These are phyloP conservation scores for Ernsta delagoae DNA, from an alignment of 2,888 invertebrate genomes.

Conservation along the genomic window DNA sequence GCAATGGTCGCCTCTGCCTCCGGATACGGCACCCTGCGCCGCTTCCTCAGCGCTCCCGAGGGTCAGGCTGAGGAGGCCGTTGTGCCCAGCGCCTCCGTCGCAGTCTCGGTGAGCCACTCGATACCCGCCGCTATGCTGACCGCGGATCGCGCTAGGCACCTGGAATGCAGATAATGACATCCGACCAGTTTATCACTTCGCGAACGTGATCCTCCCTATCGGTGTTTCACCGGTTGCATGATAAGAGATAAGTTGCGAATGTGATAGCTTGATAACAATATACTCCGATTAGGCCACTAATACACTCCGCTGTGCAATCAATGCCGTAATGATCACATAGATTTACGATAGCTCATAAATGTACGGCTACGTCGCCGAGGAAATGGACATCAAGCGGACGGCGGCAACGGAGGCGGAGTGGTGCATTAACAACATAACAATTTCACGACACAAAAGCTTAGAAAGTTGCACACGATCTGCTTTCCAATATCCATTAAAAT, in stretches of 20 bases:
- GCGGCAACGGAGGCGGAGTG: constrained; percentile 32
- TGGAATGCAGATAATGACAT: constrained; percentile 56
- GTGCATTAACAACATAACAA: constrained; percentile 43
- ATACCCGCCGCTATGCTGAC: constrained; percentile 36
- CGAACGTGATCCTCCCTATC: constrained; percentile 21
- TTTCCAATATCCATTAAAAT: constrained; percentile 63
- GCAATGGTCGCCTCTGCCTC: constrained; percentile 82
- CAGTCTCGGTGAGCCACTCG: constrained; percentile 75
- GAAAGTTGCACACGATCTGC: constrained; percentile 61
- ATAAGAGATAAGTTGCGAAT: constrained; percentile 38
- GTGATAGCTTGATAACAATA: constrained; percentile 38
- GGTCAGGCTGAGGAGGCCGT: constrained; percentile 64
- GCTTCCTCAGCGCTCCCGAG: constrained; percentile 78
- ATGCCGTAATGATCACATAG: constrained; percentile 13
- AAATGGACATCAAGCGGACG: constrained; percentile 21
- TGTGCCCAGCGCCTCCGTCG: constrained; percentile 72
- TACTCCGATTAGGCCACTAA: not conserved
- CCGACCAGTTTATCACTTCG: constrained; percentile 19
- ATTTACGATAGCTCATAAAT: not conserved
- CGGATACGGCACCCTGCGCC: constrained; percentile 81
- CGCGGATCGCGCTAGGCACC: not conserved
- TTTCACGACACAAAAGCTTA: constrained; percentile 51
- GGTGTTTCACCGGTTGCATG: constrained; percentile 37
- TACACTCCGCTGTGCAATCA: constrained; percentile 10
- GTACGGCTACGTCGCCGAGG: constrained; percentile 8